These are phyloP conservation scores for Sarotherodon lohbergeri DNA, from an alignment of 2,113 vertebrate genomes.

Conservation along the genomic window DNA sequence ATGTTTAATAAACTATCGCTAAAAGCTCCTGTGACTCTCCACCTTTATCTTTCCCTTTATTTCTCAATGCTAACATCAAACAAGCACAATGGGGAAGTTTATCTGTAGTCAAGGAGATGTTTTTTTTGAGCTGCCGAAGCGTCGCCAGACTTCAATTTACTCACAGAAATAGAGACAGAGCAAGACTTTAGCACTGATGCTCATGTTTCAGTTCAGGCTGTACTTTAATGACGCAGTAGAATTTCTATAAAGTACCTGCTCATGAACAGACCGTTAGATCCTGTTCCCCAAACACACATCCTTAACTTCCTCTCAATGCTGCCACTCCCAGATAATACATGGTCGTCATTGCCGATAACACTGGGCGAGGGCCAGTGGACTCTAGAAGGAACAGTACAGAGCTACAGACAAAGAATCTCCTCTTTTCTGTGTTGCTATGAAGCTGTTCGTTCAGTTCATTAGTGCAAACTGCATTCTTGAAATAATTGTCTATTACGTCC, in stretches of 20 bases:
- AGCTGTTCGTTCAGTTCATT: background rate
- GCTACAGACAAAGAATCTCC: background rate
- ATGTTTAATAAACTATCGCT: background rate
- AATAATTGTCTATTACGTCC: background rate
- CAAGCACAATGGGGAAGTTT: background rate
- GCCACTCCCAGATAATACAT: background rate
- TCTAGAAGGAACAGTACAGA: background rate
- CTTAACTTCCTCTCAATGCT: background rate
- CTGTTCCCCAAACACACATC: background rate
- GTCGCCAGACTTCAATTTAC: background rate
- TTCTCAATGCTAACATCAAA: background rate
- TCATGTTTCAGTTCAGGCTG: background rate
- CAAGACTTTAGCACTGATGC: background rate
- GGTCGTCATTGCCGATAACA: background rate
- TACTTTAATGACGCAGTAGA: constrained; percentile 2
- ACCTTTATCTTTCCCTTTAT: background rate
- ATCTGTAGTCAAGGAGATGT: constrained; percentile 5
- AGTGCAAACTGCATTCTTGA: constrained; percentile 7
- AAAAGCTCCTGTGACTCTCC: background rate
- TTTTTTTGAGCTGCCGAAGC: constrained; percentile 10
- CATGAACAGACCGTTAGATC: background rate
- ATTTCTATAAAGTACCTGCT: constrained; percentile 24
- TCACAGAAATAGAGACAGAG: background rate
- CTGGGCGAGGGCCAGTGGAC: background rate
- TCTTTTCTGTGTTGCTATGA: background rate